phyloP scores from a whole-genome alignment of 2,113 vertebrate species.

The Malurus alboscapulatus region DNA sequence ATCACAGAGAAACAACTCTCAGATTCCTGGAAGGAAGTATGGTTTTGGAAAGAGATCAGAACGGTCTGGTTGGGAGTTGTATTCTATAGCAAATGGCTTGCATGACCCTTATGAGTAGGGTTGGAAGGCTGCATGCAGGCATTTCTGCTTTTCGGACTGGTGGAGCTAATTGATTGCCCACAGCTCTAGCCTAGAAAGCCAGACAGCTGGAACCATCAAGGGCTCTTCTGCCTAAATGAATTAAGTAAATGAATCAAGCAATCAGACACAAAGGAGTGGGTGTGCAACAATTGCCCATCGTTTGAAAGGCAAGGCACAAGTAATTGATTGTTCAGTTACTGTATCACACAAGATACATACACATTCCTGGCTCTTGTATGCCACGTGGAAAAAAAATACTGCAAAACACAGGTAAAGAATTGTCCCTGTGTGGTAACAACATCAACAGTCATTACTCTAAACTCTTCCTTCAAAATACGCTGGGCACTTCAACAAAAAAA shows the following conservation, averaged over 20 bases:
- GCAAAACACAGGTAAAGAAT: neutral
- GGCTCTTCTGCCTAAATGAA: constrained; percentile 43
- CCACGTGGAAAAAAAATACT: neutral
- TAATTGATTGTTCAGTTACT: constrained; percentile 42
- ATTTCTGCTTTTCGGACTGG: neutral
- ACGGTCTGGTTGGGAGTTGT: neutral
- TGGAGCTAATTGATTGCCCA: constrained; percentile 23
- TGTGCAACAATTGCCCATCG: constrained; percentile 14
- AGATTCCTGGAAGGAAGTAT: neutral
- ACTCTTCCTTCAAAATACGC: neutral
- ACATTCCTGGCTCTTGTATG: neutral
- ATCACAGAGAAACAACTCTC: neutral
- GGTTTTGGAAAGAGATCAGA: neutral
- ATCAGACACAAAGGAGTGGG: constrained; percentile 40
- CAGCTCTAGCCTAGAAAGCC: constrained; percentile 24
- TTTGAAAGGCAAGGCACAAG: constrained; percentile 24
- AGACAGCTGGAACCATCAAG: constrained; percentile 40
- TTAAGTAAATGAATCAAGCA: constrained; percentile 58
- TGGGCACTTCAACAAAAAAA: neutral
- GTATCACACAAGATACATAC: neutral
- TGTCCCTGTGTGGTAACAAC: neutral
- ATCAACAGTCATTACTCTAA: constrained; percentile 14
- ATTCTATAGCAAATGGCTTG: neutral
- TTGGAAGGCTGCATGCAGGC: neutral
- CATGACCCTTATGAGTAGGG: neutral